Conservation (phyloP, 2,888 invertebrate genomes). For the Eudemis profundana region DNA sequence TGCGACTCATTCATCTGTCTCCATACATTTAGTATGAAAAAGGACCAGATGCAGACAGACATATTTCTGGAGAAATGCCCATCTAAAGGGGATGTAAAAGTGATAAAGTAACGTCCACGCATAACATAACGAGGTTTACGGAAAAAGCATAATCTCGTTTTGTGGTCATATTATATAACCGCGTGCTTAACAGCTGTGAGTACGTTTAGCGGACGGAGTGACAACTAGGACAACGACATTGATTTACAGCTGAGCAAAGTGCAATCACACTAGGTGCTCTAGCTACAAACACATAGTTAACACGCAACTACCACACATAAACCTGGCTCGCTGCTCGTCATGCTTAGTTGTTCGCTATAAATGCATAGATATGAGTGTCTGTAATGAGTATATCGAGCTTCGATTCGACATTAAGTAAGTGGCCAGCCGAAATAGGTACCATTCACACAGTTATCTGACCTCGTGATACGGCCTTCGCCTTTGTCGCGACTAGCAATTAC, state of each 20-base stretch:
- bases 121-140: background rate
- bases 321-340: slow-evolving; percentile 1
- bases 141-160: slow-evolving; percentile 15
- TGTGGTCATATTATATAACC: slow-evolving; percentile 17
- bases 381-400: slow-evolving; percentile 25
- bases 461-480: slow-evolving; percentile 71
- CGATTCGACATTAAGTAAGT: slow-evolving; percentile 46
- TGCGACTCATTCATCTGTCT: no score
- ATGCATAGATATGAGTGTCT: background rate
- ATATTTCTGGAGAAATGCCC: no score
- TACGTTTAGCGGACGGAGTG: slow-evolving; percentile 13
- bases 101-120: background rate
- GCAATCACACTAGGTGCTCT: slow-evolving; percentile 21
- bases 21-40: no score
- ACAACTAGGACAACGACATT: slow-evolving; percentile 42
- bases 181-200: slow-evolving; percentile 19
- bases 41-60: no score
- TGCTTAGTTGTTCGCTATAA: background rate
- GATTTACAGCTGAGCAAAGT: slow-evolving; percentile 35
- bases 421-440: slow-evolving; percentile 51
- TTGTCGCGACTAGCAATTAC: slow-evolving; percentile 61
- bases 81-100: no score
- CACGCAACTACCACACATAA: slow-evolving; percentile 5
- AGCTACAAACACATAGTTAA: background rate
- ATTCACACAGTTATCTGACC: slow-evolving; percentile 71